Conservation (phyloP, 2,888 invertebrate species). For the Apamea epomidion region DNA sequence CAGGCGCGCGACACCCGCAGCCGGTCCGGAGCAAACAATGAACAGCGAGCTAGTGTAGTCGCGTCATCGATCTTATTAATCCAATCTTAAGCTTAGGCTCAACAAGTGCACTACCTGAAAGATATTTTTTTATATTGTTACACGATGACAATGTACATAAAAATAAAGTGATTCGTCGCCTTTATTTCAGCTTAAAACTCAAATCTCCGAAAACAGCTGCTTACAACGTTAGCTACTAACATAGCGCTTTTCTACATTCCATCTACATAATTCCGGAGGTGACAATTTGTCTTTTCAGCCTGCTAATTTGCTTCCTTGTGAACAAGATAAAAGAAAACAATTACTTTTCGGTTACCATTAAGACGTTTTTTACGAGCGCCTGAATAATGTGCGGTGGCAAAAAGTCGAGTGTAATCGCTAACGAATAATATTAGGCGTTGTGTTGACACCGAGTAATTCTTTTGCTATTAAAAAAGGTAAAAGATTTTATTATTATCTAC, state of each 20-base stretch:
- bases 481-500: not conserved
- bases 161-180: constrained; percentile 14
- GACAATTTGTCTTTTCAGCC: constrained; percentile 60
- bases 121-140: no score
- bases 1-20: no score
- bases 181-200: constrained; percentile 35
- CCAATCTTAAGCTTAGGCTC: not conserved
- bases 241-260: constrained; percentile 40
- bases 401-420: constrained; percentile 44
- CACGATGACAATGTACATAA: not conserved
- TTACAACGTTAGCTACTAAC: constrained; percentile 41
- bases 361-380: constrained; percentile 55
- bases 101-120: not conserved
- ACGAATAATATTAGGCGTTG: constrained; percentile 52
- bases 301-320: constrained; percentile 51
- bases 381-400: constrained; percentile 53
- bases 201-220: constrained; percentile 38
- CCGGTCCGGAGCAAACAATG: no score
- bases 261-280: constrained; percentile 62
- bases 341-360: constrained; percentile 54
- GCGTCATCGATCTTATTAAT: no score
- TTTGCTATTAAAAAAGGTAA: constrained; percentile 13
- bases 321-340: constrained; percentile 58
- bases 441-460: constrained; percentile 21
- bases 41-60: no score